A percentile compares a stretch with the other conserved stretches of the same genome.
Evolutionary conservation across 2,113 vertebrate genomes (phyloP).

Genomic region (Rhinichthys klamathensis): DNA sequence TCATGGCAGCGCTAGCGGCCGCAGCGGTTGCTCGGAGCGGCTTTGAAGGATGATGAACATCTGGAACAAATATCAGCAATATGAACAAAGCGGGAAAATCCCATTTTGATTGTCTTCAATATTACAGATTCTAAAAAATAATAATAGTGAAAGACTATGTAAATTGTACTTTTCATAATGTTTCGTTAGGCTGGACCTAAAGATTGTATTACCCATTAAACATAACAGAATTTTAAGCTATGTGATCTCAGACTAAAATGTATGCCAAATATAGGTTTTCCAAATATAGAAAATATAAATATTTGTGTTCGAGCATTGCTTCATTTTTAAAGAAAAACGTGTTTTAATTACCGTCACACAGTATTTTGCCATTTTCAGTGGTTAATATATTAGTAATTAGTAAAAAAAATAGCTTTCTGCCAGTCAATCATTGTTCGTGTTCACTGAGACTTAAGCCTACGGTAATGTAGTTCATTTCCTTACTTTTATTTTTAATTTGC

Average conservation of each 20-base stretch:
- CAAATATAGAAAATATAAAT: no score
- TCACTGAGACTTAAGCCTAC: no score
- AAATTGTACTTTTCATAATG: neutral
- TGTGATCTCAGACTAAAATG: neutral
- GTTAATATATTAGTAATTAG: no score
- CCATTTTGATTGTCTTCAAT: neutral
- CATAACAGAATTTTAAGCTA: no score
- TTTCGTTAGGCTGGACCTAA: neutral
- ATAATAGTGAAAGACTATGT: neutral
- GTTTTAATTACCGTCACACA: neutral
- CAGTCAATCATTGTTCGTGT: neutral
- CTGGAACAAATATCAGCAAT: neutral
- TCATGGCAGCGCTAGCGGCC: neutral
- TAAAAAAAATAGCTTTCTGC: neutral
- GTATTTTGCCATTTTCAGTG: no score
- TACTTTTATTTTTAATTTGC: neutral
- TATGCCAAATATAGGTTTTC: no score
- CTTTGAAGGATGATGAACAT: neutral
- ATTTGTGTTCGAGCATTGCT: no score
- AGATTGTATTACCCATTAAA: neutral
- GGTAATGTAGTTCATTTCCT: no score
- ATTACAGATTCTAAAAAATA: neutral
- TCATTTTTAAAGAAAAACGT: neutral
- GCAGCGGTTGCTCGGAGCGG: neutral
- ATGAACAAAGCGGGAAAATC: neutral